These are phyloP conservation scores for Catostylus mosaicus DNA, from an alignment of 30 jellyfish, hydroid and myxozoan genomes.

Conservation along the genomic window DNA sequence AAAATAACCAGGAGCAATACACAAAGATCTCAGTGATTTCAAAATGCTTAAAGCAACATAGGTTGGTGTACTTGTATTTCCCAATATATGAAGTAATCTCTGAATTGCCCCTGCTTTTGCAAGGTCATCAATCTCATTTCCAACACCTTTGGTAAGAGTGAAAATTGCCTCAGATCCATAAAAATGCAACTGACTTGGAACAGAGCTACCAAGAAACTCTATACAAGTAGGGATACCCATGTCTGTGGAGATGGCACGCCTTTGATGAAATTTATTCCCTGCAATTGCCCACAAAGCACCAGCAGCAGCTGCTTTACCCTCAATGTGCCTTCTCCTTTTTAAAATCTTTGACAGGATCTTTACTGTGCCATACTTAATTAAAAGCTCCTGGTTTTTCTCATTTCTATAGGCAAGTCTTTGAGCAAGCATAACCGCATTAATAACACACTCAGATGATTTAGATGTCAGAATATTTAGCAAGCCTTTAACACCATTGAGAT, in stretches of 20 bases:
- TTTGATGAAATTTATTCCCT: constrained; percentile 51
- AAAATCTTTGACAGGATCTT: constrained; percentile 24
- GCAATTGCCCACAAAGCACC: constrained; percentile 74
- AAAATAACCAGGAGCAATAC: constrained; percentile 63
- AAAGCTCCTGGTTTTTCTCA: constrained; percentile 41
- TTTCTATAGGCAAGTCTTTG: constrained; percentile 22
- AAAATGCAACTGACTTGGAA: constrained; percentile 46
- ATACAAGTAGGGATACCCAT: constrained; percentile 38
- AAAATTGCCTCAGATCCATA: constrained; percentile 61
- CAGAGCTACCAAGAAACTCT: constrained; percentile 71
- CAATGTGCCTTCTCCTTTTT: constrained; percentile 36
- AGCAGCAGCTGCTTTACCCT: constrained; percentile 49
- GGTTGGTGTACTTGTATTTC: constrained; percentile 40
- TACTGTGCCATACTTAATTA: constrained; percentile 32
- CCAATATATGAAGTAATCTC: constrained; percentile 55
- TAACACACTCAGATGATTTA: constrained; percentile 45
- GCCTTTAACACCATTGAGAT: constrained; percentile 34
- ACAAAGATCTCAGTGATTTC: constrained; percentile 36
- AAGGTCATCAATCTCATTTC: constrained; percentile 47
- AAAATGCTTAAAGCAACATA: constrained; percentile 61
- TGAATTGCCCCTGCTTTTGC: constrained; percentile 61
- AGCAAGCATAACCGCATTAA: constrained; percentile 28
- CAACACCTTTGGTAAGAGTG: constrained; percentile 58
- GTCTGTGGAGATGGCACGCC: constrained; percentile 44
- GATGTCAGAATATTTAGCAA: constrained; percentile 26